Percentiles rank a stretch among this genome's conserved stretches.
Conservation (phyloP, 53 echinoderm and acorn worm species). For the Luidia sarsii region DNA sequence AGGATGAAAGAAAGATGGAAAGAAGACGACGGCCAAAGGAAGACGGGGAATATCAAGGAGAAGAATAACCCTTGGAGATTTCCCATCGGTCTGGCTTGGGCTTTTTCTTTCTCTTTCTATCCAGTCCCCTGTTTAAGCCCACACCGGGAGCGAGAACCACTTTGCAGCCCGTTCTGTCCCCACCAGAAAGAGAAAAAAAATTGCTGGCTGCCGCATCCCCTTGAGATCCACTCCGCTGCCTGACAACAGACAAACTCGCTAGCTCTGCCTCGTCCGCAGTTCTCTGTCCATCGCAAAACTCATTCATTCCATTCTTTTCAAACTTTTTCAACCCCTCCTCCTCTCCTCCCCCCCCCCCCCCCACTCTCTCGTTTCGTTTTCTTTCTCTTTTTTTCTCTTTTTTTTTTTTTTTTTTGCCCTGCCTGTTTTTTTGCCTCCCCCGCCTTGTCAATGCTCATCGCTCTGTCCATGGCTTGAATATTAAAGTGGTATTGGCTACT, state of each 20-base stretch:
- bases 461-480: not conserved
- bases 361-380: slow-evolving; percentile 5
- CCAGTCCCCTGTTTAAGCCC: not conserved
- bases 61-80: no score
- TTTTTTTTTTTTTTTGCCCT: not conserved
- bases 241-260: no score
- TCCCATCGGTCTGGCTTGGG: no score
- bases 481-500: not conserved
- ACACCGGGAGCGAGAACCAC: slow-evolving; percentile 45
- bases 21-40: no score
- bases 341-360: no score
- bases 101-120: not conserved
- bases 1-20: no score
- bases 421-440: no score
- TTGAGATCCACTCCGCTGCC: not conserved
- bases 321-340: no score
- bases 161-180: slow-evolving; percentile 45
- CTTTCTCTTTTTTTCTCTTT: slow-evolving; percentile 1
- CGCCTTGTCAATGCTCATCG: no score
- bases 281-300: not conserved
- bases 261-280: no score
- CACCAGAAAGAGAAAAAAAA: no score
- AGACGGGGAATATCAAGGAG: not conserved
- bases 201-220: not conserved
- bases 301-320: slow-evolving; percentile 8